Evolutionary conservation across 2,888 invertebrate genomes (phyloP).

Genomic region (Lydus trimaculatus): DNA sequence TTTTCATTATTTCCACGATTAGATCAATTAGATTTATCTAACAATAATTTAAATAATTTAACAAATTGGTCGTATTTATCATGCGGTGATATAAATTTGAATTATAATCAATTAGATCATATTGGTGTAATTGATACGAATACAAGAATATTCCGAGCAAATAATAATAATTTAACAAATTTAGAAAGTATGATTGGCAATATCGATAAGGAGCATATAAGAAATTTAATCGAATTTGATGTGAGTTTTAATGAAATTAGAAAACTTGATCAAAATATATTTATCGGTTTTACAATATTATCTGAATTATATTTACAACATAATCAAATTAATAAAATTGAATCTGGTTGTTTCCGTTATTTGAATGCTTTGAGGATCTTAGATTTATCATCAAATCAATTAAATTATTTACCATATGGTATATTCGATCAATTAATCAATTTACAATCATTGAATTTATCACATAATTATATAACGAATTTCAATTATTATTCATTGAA

Average conservation of each 20-base stretch:
- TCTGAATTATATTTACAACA: conserved; percentile 4
- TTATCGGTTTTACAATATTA: conserved; percentile 1
- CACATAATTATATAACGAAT: background rate
- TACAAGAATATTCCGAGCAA: background rate
- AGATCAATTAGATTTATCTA: conserved; percentile 8
- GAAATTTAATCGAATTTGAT: conserved; percentile 9
- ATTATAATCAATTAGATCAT: conserved; percentile 4
- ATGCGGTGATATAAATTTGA: conserved; percentile 5
- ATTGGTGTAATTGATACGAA: background rate
- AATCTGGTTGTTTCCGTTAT: conserved; percentile 5
- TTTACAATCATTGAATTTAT: conserved; percentile 10
- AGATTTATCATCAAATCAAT: conserved; percentile 15
- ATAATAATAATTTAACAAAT: background rate
- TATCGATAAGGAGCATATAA: background rate
- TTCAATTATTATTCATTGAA: conserved; percentile 9
- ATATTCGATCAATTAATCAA: conserved; percentile 13
- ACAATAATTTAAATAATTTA: conserved; percentile 7
- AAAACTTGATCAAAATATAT: background rate
- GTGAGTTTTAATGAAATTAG: conserved; percentile 12
- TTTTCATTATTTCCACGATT: conserved; percentile 4
- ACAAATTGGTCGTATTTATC: conserved; percentile 5
- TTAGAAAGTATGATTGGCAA: background rate
- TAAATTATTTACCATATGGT: conserved; percentile 9
- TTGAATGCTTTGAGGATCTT: background rate
- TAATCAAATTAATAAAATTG: conserved; percentile 9